Percentiles rank a stretch among this genome's conserved stretches.
These are phyloP conservation scores for Frankliniella fusca DNA, from an alignment of 2,888 invertebrate genomes.

Conservation along the genomic window DNA sequence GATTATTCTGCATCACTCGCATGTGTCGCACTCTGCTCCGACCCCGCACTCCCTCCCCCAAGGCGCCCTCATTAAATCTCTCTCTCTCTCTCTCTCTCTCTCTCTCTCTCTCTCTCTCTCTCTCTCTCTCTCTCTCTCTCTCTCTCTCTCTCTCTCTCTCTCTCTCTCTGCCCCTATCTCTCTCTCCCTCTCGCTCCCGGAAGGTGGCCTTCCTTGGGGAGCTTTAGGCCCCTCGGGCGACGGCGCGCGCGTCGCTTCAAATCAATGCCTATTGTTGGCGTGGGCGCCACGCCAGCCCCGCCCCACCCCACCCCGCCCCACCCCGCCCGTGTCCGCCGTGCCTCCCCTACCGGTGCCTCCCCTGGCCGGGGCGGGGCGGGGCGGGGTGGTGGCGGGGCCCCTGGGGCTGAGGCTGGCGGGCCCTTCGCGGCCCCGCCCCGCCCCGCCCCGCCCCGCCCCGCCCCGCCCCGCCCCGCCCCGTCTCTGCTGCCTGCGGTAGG, in stretches of 20 bases:
- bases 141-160: neutral
- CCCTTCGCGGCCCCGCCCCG: neutral
- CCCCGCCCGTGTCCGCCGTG: neutral
- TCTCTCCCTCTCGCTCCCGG: neutral
- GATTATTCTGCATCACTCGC: too few species aligned
- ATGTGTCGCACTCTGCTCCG: too few species aligned
- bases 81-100: neutral
- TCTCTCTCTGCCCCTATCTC: neutral
- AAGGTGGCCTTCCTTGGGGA: neutral
- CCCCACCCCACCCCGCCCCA: neutral
- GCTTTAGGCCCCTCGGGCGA: neutral
- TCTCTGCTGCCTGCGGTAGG: neutral
- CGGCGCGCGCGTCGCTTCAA: neutral
- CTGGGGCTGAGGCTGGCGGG: too few species aligned
- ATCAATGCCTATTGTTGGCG: conserved; percentile 17
- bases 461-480: neutral
- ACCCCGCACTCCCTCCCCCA: neutral
- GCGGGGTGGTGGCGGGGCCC: neutral
- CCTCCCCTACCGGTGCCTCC: neutral
- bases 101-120: neutral
- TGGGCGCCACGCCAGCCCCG: neutral
- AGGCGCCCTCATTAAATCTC: neutral
- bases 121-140: neutral
- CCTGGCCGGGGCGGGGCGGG: too few species aligned
- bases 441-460: neutral